Evolutionary conservation across 2,797 vertebrate species (phyloP), one percentile per base, ranked within the genome.

Genomic region (Caiman crocodilus): DNA sequence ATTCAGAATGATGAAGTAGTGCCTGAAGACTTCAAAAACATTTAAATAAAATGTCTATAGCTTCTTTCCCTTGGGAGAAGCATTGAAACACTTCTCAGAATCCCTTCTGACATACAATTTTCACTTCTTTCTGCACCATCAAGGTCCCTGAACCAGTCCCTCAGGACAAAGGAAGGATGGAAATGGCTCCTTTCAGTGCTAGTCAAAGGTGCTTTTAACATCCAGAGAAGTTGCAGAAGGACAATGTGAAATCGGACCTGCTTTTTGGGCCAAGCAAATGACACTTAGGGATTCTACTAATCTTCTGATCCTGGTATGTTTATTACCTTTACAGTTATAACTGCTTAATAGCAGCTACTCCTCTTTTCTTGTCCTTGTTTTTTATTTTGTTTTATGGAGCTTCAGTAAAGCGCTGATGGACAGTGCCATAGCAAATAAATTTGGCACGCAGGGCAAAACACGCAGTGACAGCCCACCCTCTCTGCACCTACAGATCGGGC

Each of bases 241-340:
- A 10, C 55, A 50, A 74, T 85, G 75, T 64, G 61, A 85, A 90
- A 20, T 76, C 69, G 60, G n/a, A 67, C 35, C 57, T 83, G 35
- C 15, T 65, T 64, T 30, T 60, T 89, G 35, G 1, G 1, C 57
- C 56, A 69, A 91, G 91, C 3, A 55, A 76, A 55, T 16, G 0
- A 50, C 9, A 30, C 26, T 75, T 65, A 73, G 60, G 20, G 28
- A 85, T 82, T 84, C 75, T 80, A 84, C 20, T 88, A 71, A 90
- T 82, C 32, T 84, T 30, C 60, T 60, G 84, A 42, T 78, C 30
- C 28, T 90, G 74, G 80, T 60, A 28, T 80, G 76, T 14, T 89
- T 89, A 94, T 80, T 15, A 1, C 55, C 64, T 89, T 91, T 84
- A 73, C 15, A 30, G 93, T 91, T 89, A 65, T 79, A 90, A 30